Conservation (phyloP, 2,797 vertebrate species). For the Cottoperca gobio region DNA sequence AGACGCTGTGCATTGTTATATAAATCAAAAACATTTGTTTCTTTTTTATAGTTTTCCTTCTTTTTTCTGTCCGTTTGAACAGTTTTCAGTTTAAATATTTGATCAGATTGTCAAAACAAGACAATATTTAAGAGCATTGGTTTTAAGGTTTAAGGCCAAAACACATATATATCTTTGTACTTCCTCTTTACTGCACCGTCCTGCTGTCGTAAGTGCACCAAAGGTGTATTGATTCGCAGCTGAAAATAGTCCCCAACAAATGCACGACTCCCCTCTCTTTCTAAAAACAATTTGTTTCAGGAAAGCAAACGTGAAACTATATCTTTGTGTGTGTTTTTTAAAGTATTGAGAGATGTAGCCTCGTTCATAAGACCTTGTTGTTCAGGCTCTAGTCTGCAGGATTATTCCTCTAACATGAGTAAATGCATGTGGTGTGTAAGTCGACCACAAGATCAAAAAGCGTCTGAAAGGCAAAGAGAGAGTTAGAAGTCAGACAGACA, state of each 20-base stretch:
- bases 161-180: neutral
- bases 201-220: too few species aligned
- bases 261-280: too few species aligned
- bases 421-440: constrained; percentile 39
- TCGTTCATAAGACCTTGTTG: too few species aligned
- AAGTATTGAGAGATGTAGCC: too few species aligned
- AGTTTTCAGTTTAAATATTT: neutral
- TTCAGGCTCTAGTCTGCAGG: too few species aligned
- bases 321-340: too few species aligned
- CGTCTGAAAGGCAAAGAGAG: constrained; percentile 21
- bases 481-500: constrained; percentile 41
- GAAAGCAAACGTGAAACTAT: neutral
- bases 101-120: neutral
- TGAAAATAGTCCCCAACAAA: neutral
- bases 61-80: neutral
- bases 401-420: too few species aligned
- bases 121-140: neutral
- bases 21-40: too few species aligned
- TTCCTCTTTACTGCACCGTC: too few species aligned
- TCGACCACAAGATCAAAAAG: constrained; percentile 40
- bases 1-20: too few species aligned
- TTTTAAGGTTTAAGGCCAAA: neutral
- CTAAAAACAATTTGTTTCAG: neutral
- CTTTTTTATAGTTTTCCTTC: too few species aligned
- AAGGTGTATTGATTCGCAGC: neutral